Percentiles rank a stretch among this genome's conserved stretches.
These are phyloP conservation scores for Crematogaster levior DNA, from an alignment of 2,888 invertebrate genomes.

Conservation along the genomic window DNA sequence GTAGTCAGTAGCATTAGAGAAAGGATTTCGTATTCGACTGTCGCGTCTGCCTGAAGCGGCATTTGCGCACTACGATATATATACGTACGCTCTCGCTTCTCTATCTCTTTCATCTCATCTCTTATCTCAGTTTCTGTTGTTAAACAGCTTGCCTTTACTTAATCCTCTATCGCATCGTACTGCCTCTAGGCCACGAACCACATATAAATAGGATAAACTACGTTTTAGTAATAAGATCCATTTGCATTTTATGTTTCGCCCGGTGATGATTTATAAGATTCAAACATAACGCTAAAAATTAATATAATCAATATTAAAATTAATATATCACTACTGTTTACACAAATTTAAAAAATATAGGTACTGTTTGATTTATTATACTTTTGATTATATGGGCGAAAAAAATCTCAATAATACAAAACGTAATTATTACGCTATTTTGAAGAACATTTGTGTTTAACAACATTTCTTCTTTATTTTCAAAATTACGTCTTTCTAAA, in stretches of 20 bases:
- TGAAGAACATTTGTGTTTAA: neutral
- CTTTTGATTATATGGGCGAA: neutral
- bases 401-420: neutral
- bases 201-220: conserved; percentile 12
- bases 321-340: neutral
- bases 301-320: conserved; percentile 8
- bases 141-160: conserved; percentile 29
- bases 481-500: neutral
- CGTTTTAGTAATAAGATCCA: conserved; percentile 6
- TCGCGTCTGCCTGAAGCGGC: conserved; percentile 65
- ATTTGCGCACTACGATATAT: conserved; percentile 55
- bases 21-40: conserved; percentile 69
- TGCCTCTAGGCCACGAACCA: neutral
- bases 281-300: neutral
- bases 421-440: neutral
- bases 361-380: neutral
- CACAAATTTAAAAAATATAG: neutral
- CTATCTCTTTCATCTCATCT: conserved; percentile 33
- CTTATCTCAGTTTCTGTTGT: conserved; percentile 25
- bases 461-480: neutral
- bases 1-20: conserved; percentile 47
- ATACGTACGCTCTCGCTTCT: conserved; percentile 6
- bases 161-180: conserved; percentile 17
- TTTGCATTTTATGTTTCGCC: neutral
- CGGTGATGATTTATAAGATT: neutral